phyloP scores from a whole-genome alignment of 2,888 invertebrate species.

The Cheilosia soror region DNA sequence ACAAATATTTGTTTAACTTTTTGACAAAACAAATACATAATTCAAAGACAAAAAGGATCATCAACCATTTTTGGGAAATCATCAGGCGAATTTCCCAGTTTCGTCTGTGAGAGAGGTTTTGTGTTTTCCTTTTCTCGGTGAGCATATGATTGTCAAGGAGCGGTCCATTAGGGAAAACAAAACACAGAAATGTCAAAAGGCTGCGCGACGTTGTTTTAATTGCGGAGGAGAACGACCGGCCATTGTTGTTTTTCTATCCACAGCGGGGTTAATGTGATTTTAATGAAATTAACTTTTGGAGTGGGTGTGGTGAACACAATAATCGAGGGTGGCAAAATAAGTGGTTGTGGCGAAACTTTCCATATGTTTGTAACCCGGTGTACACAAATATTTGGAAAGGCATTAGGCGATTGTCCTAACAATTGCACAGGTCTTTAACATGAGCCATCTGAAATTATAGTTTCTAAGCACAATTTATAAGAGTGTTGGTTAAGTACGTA shows the following conservation, averaged over 20 bases:
- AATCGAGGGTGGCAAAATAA: conserved; percentile 10
- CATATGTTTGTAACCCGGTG: neutral
- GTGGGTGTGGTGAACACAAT: conserved; percentile 12
- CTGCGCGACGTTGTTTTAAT: conserved; percentile 25
- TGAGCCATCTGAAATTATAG: neutral
- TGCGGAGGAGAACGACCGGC: conserved; percentile 14
- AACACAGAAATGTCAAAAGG: conserved; percentile 47
- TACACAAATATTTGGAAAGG: neutral
- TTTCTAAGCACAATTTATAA: neutral
- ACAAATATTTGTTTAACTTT: conserved; percentile 69
- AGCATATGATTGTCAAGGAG: conserved; percentile 32
- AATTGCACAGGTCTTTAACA: neutral
- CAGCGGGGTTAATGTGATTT: conserved; percentile 53
- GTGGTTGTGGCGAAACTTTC: neutral
- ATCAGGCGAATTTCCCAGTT: conserved; percentile 48
- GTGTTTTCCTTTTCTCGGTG: conserved; percentile 8
- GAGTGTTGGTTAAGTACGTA: no score
- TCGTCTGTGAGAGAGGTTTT: conserved; percentile 25
- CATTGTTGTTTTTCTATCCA: conserved; percentile 17
- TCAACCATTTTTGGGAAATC: conserved; percentile 9
- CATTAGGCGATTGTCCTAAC: neutral
- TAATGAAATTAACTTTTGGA: conserved; percentile 60
- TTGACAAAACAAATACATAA: conserved; percentile 51
- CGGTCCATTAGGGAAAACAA: conserved; percentile 50
- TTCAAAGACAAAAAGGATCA: conserved; percentile 52